Percentiles rank a stretch among this genome's conserved stretches.
Evolutionary conservation across 2,797 vertebrate species (phyloP).

Genomic region (Glossophaga mutica): DNA sequence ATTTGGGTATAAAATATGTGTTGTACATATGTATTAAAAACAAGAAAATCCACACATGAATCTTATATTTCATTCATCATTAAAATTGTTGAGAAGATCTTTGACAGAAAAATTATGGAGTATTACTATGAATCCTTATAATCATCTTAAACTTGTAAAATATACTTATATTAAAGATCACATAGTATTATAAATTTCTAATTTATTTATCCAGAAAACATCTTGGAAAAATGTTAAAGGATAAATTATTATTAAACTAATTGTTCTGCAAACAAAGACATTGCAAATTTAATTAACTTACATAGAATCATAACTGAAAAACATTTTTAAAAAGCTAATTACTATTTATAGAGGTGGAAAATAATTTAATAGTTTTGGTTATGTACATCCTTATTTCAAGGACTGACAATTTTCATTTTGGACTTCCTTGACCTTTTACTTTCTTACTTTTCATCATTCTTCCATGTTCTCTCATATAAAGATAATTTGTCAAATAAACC

Average conservation of each 20-base stretch:
- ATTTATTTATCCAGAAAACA: not conserved
- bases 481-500: not conserved
- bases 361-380: not conserved
- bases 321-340: conserved; percentile 18
- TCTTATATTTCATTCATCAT: not conserved
- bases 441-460: not conserved
- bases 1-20: not conserved
- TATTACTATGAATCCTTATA: not conserved
- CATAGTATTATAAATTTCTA: not conserved
- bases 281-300: conserved; percentile 27
- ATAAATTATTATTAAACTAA: conserved; percentile 4
- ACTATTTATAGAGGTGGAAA: conserved; percentile 17
- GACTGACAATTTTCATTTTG: not conserved
- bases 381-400: not conserved
- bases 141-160: not conserved
- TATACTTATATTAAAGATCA: conserved; percentile 5
- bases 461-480: not conserved
- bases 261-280: not conserved
- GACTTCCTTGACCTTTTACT: not conserved
- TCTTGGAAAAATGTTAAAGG: not conserved
- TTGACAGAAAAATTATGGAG: not conserved
- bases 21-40: not conserved
- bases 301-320: not conserved
- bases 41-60: not conserved
- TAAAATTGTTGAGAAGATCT: not conserved